Percentiles rank a stretch among this genome's conserved stretches.
Conservation (phyloP, 2,888 invertebrate species). For the Drosophila neotestacea region DNA sequence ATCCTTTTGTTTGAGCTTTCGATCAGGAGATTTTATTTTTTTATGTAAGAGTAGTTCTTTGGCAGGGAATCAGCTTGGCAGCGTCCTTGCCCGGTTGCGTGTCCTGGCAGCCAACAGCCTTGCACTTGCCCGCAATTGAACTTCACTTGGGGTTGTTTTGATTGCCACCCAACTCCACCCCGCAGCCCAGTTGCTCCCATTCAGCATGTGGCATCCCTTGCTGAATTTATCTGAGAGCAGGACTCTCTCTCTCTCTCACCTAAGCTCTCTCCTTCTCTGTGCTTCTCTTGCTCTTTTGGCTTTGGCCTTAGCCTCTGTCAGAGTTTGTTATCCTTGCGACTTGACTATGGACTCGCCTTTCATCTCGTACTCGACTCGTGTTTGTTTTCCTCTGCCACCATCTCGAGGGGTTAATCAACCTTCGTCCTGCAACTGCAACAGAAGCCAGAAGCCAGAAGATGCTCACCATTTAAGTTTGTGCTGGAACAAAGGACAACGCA, state of each 20-base stretch:
- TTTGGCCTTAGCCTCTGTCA: slow-evolving; percentile 21
- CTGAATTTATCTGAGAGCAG: slow-evolving; percentile 71
- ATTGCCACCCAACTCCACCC: neutral
- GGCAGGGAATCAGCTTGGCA: neutral
- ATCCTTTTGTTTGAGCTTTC: slow-evolving; percentile 61
- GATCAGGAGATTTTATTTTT: slow-evolving; percentile 30
- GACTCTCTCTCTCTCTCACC: neutral
- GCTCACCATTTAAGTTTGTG: slow-evolving; percentile 43
- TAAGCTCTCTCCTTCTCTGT: slow-evolving; percentile 6
- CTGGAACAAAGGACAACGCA: slow-evolving; percentile 35
- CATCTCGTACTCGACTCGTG: slow-evolving; percentile 23
- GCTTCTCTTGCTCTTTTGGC: slow-evolving; percentile 2
- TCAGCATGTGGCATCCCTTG: slow-evolving; percentile 39
- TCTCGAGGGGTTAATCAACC: slow-evolving; percentile 74
- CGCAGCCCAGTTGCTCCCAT: slow-evolving; percentile 35
- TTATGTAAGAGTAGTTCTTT: neutral
- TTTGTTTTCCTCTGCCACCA: slow-evolving; percentile 43
- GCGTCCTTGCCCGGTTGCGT: slow-evolving; percentile 52
- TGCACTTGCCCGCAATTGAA: slow-evolving; percentile 78
- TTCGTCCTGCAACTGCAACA: slow-evolving; percentile 43
- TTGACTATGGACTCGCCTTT: slow-evolving; percentile 20
- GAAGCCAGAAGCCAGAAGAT: slow-evolving; percentile 7
- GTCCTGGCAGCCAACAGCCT: slow-evolving; percentile 52
- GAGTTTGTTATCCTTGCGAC: slow-evolving; percentile 34
- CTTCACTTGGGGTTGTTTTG: slow-evolving; percentile 69